Base-by-base conservation (phyloP, 2,888 invertebrate species). In the Thecophora atra region DNA sequence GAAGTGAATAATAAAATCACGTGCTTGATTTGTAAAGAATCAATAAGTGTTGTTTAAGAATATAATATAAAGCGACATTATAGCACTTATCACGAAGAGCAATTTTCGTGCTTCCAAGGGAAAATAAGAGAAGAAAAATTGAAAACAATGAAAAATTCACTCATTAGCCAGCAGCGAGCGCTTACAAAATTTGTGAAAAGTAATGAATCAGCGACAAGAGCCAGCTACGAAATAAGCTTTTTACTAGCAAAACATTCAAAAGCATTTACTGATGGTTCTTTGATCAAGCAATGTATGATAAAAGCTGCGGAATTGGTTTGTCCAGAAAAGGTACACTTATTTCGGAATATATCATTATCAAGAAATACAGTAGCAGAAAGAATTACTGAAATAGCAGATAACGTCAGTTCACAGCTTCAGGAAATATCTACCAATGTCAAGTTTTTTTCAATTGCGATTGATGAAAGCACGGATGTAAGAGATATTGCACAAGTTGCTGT, bases 401-500 rank as follows among this genome's bases (percentile, higher is more conserved):
- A 44, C 44, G 44, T 44, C 44, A 44, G 44, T 44, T 44, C 44
- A 44, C 44, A 44, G 44, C 44, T 44, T 44, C 44, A 44, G 44
- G 44, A 44, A 44, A 21, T 54, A 19, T n/a, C 54, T 19, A 19
- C 21, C n/a, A 54, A 54, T 4, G n/a, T 54, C 21, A 21, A 54
- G 21, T 42, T n/a, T n/a, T 68, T 68, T 56, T 68, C 68, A 52
- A 56, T 68, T 68, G 56, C 56, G 54, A 68, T 68, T 30, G 68
- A 68, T 68, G 54, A 68, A 44, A 44, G 42, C 21, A 42, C 37
- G n/a, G 30, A 70, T 70, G n/a, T 70, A 58, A 70, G 42, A 60
- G 60, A 70, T 60, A 26, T 60, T 58, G 44, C 70, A 56, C 70
- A 70, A 58, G 56, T 70, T 56, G 70, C 44, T 70, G 37, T n/a